phyloP scores from a whole-genome alignment of 2,888 invertebrate genomes.

The Lochmaea crataegi region DNA sequence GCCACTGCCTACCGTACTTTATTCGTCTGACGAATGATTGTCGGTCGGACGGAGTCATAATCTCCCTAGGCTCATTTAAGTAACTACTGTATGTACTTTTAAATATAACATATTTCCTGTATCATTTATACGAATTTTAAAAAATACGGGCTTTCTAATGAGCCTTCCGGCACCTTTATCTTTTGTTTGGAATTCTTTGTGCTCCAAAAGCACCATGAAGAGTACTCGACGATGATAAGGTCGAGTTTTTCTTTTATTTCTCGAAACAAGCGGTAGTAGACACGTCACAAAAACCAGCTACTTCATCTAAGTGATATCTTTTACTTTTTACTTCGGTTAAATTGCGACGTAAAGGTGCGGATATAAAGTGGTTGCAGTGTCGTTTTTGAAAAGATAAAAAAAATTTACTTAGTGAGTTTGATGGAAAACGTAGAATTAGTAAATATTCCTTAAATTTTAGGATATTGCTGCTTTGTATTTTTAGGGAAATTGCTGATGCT shows the following conservation, averaged over 20 bases:
- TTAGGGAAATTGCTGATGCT: too few species aligned
- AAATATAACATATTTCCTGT: too few species aligned
- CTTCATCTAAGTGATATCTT: constrained; percentile 49
- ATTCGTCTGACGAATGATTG: too few species aligned
- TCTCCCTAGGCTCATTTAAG: too few species aligned
- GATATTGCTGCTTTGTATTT: too few species aligned
- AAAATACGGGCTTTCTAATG: constrained; percentile 35
- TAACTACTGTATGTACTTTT: too few species aligned
- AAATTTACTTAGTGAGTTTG: too few species aligned
- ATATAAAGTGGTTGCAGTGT: constrained; percentile 28
- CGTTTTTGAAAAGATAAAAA: neutral
- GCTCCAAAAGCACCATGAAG: constrained; percentile 42
- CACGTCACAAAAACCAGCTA: constrained; percentile 35
- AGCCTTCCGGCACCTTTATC: constrained; percentile 50
- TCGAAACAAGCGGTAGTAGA: constrained; percentile 32
- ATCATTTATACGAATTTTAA: neutral
- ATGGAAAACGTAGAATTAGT: too few species aligned
- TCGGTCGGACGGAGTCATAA: too few species aligned
- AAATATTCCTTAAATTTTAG: too few species aligned
- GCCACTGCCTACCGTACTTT: too few species aligned
- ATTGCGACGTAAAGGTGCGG: constrained; percentile 36
- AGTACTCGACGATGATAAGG: constrained; percentile 41
- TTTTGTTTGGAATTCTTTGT: constrained; percentile 52
- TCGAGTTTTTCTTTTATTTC: constrained; percentile 39
- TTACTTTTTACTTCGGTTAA: constrained; percentile 36